Base-by-base conservation (phyloP, 2,797 vertebrate genomes). In the Naso thynnoides region DNA sequence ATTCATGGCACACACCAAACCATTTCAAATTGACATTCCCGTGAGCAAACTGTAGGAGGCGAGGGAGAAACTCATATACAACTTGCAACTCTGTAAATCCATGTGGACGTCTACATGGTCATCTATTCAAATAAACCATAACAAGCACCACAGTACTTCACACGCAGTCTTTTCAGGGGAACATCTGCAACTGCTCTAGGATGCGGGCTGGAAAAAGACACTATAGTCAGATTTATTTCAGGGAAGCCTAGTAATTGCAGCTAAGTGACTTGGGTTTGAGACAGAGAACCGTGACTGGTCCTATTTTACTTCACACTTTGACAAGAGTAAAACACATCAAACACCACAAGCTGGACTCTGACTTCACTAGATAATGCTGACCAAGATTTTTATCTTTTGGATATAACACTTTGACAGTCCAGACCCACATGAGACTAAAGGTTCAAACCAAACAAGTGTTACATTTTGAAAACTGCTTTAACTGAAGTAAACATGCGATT, bases 141-240 rank as follows among this genome's bases (percentile, higher is more conserved):
- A 88, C 70, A 78, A 77, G 79, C 11, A 83, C 61, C 77, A 67
- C 53, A 57, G 45, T 21, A 49, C 60, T 78, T 79, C 72, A 82
- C 73, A 78, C 24, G 26, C 45, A 15, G 49, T 80, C 61, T 69
- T 47, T 80, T 81, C 75, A 83, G 47, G 54, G 58, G 54, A 78
- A 88, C 73, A 88, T 89, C 76, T 86, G 81, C 73, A 76, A 73
- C 74, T 70, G 64, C 83, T 90, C 68, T 65, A 70, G 64, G 45
- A 73, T 84, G 69, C 82, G 81, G 78, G 66, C 66, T 73, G n/a
- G 33, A 82, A 66, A 71, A 52, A 68, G 53, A 55, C 71, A 36
- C 62, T 53, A 56, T 41, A 70, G 65, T 74, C 73, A 56, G 44
- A 82, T 83, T 81, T 82, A 82, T 85, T 82, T 81, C 61, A 64